Evolutionary conservation across 2,888 invertebrate species (phyloP), one percentile per base, ranked within the genome.

Genomic region (Sphecodes monilicornis): DNA sequence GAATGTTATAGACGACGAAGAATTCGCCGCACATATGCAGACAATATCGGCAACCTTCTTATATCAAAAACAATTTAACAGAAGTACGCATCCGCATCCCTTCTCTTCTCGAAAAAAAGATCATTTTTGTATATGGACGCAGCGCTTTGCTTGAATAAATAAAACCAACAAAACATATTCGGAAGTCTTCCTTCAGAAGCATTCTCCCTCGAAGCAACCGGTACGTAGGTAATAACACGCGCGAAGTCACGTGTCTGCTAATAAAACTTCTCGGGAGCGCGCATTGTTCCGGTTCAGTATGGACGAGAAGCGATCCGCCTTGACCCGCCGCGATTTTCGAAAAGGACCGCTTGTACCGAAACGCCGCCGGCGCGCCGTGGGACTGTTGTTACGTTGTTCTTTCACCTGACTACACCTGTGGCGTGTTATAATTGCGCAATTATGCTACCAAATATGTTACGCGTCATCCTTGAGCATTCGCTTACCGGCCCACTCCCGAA

Each of bases 291-390:
- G 32, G 32, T 11, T 4, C n/a, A 32, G 26, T 26, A 13, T 18
- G 43, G 43, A 39, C 60, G 60, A n/a, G n/a, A 75, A 73, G 57
- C 71, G 71, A 80, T 66, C 76, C 57, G 57, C 83, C 83, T 84
- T 84, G 83, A 84, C 80, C 83, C 60, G 68, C 26, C 71, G 71
- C 16, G 71, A 72, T 80, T 69, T 60, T 69, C 76, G 39, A 78
- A 46, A 78, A 64, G 73, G 60, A 46, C 60, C 18, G 18, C 36
- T n/a, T n/a, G 13, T 13, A 43, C 54, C 71, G 68, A 36, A 39
- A 50, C 60, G 39, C 71, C 22, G 54, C 54, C 71, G 68, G n/a
- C 26, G 39, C 60, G 39, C 71, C 22, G 54, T 54, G 16, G 41
- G 54, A 70, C 82, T n/a, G 22, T 70, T 70, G 46, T 41, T 64